Percentiles rank a stretch among this genome's conserved stretches.
These are phyloP conservation scores for Tryphoninae sp. DNA, from an alignment of 2,888 invertebrate species.

Conservation along the genomic window DNA sequence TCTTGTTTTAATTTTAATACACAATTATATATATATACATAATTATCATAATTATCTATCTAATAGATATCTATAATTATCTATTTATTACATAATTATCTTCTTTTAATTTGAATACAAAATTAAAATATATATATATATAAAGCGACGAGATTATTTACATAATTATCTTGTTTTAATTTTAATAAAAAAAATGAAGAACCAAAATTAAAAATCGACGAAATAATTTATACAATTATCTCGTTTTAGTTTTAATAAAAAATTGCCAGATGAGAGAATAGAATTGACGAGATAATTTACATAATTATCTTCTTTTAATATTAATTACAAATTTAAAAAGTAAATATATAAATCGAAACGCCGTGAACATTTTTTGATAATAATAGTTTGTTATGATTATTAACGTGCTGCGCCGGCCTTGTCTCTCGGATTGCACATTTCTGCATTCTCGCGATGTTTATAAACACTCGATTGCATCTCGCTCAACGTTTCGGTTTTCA, in stretches of 20 bases:
- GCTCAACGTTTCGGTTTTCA: conserved; percentile 29
- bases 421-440: conserved; percentile 40
- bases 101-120: no score
- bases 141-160: neutral
- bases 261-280: neutral
- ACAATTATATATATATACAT: neutral
- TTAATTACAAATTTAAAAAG: no score
- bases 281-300: neutral
- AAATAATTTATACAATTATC: no score
- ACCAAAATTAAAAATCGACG: neutral
- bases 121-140: neutral
- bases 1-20: no score
- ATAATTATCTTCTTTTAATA: no score
- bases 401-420: neutral
- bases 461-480: conserved; percentile 44
- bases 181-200: no score
- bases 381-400: neutral
- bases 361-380: neutral
- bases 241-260: no score
- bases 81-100: no score
- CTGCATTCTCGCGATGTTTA: conserved; percentile 50
- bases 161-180: no score
- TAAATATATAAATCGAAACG: neutral
- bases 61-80: no score
- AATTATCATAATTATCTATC: no score